Conservation (phyloP, 2,113 vertebrate species). For the Entosphenus tridentatus region DNA sequence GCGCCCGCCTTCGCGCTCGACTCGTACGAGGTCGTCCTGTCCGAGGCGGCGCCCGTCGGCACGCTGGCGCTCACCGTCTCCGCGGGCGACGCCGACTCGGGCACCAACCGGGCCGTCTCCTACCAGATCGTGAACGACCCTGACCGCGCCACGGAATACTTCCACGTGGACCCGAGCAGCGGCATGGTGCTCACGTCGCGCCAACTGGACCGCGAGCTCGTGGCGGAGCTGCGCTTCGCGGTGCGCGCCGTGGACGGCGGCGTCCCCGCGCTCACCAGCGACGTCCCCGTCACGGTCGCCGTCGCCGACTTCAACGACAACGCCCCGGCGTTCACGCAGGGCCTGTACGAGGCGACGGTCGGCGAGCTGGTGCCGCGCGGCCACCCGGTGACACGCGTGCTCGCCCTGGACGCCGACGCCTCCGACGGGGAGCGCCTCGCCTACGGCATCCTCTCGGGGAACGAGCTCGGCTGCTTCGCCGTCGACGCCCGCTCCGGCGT, state of each 20-base stretch:
- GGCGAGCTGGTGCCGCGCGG: conserved; percentile 67
- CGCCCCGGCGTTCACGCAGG: conserved; percentile 68
- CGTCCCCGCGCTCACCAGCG: conserved; percentile 57
- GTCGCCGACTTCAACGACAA: conserved; percentile 84
- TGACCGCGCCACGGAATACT: conserved; percentile 74
- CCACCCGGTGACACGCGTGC: conserved; percentile 80
- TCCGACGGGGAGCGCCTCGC: conserved; percentile 54
- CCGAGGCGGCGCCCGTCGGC: conserved; percentile 73
- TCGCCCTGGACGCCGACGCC: conserved; percentile 73
- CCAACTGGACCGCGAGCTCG: conserved; percentile 57
- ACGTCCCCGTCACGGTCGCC: conserved; percentile 48
- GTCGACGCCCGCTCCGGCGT: conserved; percentile 56
- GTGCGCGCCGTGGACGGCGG: conserved; percentile 71
- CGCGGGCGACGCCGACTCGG: conserved; percentile 57
- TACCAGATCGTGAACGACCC: conserved; percentile 74
- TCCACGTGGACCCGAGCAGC: conserved; percentile 80
- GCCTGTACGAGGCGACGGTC: conserved; percentile 78
- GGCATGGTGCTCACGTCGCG: conserved; percentile 78
- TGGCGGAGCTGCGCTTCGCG: conserved; percentile 47
- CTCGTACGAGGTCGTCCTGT: conserved; percentile 47
- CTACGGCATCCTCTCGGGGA: conserved; percentile 75
- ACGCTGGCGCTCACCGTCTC: conserved; percentile 72
- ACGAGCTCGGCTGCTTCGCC: conserved; percentile 57
- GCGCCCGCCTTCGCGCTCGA: conserved; percentile 49
- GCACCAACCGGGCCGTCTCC: conserved; percentile 47